Percentiles rank a stretch among this genome's conserved stretches.
These are phyloP conservation scores for Orthochromis indermauri DNA, from an alignment of 2,113 vertebrate genomes.

Conservation along the genomic window DNA sequence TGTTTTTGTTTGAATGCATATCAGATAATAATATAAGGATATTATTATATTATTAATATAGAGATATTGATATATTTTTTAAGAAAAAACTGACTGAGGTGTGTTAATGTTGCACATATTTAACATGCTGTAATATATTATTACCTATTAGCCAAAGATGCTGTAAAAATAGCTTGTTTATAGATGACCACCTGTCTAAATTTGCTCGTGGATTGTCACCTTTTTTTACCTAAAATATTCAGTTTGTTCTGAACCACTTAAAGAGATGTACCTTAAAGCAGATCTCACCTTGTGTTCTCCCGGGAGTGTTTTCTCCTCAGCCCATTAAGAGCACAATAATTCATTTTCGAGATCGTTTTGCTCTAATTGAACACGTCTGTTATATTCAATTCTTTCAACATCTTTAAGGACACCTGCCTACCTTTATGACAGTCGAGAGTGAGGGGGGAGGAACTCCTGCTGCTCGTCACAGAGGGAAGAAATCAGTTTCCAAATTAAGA, in stretches of 20 bases:
- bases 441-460: constrained; percentile 5
- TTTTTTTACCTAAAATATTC: not conserved
- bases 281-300: constrained; percentile 41
- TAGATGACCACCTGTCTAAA: not conserved
- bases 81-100: not conserved
- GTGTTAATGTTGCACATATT: not conserved
- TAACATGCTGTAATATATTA: not conserved
- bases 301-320: constrained; percentile 48
- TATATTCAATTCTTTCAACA: constrained; percentile 20
- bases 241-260: constrained; percentile 36
- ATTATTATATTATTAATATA: not conserved
- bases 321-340: constrained; percentile 60
- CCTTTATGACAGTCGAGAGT: constrained; percentile 41
- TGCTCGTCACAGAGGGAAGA: constrained; percentile 58
- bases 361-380: constrained; percentile 62
- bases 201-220: not conserved
- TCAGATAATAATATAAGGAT: not conserved
- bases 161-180: not conserved
- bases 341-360: constrained; percentile 44
- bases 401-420: constrained; percentile 58
- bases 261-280: constrained; percentile 10
- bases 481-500: constrained; percentile 74
- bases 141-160: not conserved
- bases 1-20: not conserved
- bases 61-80: not conserved